Percentiles rank a stretch among this genome's conserved stretches.
Conservation (phyloP, 1,140 invertebrate genomes). For the Elymnias hypermnestra region DNA sequence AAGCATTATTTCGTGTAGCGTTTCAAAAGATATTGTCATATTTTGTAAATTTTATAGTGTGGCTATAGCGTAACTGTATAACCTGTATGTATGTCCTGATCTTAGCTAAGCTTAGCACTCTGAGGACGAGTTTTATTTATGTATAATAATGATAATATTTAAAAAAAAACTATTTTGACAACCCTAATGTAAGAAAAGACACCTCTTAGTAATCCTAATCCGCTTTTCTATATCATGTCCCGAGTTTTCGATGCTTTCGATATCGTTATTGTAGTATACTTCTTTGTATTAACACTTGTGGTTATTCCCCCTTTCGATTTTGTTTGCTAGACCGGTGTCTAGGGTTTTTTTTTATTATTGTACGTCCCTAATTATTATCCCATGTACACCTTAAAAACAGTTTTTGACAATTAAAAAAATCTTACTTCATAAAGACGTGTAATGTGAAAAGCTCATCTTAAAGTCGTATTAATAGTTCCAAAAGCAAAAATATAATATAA, state of each 20-base stretch:
- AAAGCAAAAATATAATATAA: no score
- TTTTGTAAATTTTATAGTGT: conserved; percentile 76
- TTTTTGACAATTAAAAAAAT: no score
- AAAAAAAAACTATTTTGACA: conserved; percentile 43
- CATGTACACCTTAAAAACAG: no score
- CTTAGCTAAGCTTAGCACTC: conserved; percentile 69
- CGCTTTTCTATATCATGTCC: conserved; percentile 20
- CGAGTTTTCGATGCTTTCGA: conserved; percentile 28
- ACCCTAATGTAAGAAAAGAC: conserved; percentile 28
- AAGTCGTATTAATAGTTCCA: no score
- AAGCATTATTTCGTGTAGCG: conserved; percentile 68
- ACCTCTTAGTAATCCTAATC: conserved; percentile 23
- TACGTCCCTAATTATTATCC: no score
- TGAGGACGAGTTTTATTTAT: conserved; percentile 64
- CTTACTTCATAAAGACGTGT: no score
- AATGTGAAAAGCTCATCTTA: no score
- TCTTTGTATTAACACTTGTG: conserved; percentile 15
- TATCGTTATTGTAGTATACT: conserved; percentile 19
- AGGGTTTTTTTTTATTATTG: not conserved
- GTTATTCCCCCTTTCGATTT: conserved; percentile 9
- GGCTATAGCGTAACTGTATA: conserved; percentile 68
- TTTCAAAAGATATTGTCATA: conserved; percentile 74
- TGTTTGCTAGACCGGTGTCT: conserved; percentile 18
- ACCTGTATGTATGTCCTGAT: conserved; percentile 57
- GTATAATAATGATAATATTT: conserved; percentile 26